These are phyloP conservation scores for Diorhabda sublineata DNA, from an alignment of 1,140 invertebrate genomes.

Conservation along the genomic window DNA sequence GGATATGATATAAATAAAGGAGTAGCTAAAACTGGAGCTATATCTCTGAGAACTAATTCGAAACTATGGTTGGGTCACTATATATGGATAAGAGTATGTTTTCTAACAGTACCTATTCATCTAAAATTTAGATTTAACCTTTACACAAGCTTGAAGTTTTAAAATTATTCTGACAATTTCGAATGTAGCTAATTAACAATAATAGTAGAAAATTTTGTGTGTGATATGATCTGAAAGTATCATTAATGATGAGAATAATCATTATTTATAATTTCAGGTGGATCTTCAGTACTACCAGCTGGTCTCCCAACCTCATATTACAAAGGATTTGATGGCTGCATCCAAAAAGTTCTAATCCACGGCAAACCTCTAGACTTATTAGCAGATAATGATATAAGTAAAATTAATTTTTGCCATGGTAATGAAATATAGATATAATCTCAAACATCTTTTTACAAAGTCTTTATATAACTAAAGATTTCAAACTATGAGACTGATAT, in stretches of 20 bases:
- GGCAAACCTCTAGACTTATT: constrained; percentile 41
- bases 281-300: constrained; percentile 37
- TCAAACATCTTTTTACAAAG: constrained; percentile 5
- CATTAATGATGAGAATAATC: too few relatives aligned
- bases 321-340: constrained; percentile 45
- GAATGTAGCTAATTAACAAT: too few relatives aligned
- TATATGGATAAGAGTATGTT: neutral
- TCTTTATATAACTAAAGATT: constrained; percentile 21
- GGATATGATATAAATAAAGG: constrained; percentile 57
- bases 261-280: constrained; percentile 29
- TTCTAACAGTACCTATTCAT: neutral
- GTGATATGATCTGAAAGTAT: too few relatives aligned
- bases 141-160: too few relatives aligned
- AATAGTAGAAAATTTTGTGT: too few relatives aligned
- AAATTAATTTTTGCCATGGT: constrained; percentile 44
- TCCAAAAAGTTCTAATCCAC: constrained; percentile 42
- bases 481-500: constrained; percentile 32
- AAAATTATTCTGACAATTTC: too few relatives aligned
- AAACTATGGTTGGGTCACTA: constrained; percentile 69
- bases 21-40: constrained; percentile 59
- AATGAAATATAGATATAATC: constrained; percentile 41
- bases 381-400: constrained; percentile 37
- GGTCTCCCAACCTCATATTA: constrained; percentile 44
- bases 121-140: too few relatives aligned
- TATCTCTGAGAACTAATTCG: constrained; percentile 69